Percentiles rank a stretch among this genome's conserved stretches.
These are phyloP conservation scores for Propithecus coquereli DNA, from an alignment of 2,113 vertebrate genomes.

Conservation along the genomic window DNA sequence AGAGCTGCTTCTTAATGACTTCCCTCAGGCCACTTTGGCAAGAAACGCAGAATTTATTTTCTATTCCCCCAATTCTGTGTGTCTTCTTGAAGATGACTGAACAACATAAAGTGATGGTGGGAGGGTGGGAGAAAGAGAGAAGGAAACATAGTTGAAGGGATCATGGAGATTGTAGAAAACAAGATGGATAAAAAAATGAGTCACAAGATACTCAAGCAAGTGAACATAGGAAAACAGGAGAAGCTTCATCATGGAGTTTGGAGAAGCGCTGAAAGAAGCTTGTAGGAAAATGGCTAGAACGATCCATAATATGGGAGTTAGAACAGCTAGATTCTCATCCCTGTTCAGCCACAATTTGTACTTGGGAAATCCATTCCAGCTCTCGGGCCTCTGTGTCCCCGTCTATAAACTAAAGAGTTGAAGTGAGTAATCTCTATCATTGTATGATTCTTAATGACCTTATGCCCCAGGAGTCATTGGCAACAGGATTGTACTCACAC, in stretches of 20 bases:
- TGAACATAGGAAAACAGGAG: not conserved
- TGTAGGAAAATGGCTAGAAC: not conserved
- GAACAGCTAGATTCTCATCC: not conserved
- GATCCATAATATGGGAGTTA: not conserved
- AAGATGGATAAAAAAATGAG: not conserved
- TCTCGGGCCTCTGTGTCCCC: not conserved
- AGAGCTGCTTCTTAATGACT: constrained; percentile 36
- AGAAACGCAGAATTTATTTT: constrained; percentile 33
- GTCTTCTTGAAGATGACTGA: not conserved
- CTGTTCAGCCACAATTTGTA: not conserved
- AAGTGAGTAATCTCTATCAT: not conserved
- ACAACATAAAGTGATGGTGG: not conserved
- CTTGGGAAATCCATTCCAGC: not conserved
- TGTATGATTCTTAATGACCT: constrained; percentile 38
- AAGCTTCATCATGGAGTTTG: not conserved
- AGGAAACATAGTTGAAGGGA: not conserved
- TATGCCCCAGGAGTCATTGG: constrained; percentile 33
- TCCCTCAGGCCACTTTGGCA: constrained; percentile 8
- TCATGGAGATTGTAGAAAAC: not conserved
- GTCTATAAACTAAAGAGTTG: not conserved
- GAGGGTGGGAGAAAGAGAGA: not conserved
- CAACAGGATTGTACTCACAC: constrained; percentile 13
- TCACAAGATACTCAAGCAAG: not conserved
- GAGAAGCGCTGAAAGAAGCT: not conserved
- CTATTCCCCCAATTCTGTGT: not conserved